A percentile compares a stretch with the other conserved stretches of the same genome.
Conservation (phyloP, 2,113 vertebrate species). For the Salvelinus sp. region DNA sequence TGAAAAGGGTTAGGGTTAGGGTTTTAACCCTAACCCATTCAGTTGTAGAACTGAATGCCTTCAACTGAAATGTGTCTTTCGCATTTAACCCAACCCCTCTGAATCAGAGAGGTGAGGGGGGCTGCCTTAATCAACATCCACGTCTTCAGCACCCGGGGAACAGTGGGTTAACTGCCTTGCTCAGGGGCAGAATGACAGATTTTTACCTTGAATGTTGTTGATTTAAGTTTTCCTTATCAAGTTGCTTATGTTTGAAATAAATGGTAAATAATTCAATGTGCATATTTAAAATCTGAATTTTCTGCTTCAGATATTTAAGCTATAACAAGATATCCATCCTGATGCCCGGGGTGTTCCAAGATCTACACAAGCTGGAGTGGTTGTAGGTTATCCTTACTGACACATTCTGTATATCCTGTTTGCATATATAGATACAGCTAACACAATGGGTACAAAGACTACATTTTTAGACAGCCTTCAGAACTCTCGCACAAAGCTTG, state of each 20-base stretch:
- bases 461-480: background rate
- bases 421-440: background rate
- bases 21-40: no score
- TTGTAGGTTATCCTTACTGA: slow-evolving; percentile 78
- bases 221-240: background rate
- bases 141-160: no score
- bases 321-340: slow-evolving; percentile 85
- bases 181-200: no score
- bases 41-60: background rate
- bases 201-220: background rate
- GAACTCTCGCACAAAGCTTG: background rate
- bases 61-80: no score
- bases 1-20: no score
- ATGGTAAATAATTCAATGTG: background rate
- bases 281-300: slow-evolving; percentile 20
- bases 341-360: slow-evolving; percentile 86
- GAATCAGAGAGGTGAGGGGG: no score
- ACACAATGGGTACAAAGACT: background rate
- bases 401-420: background rate
- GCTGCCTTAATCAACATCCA: no score
- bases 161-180: no score
- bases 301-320: slow-evolving; percentile 83
- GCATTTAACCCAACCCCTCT: no score
- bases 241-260: background rate
- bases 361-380: slow-evolving; percentile 91